Evolutionary conservation across 2,888 invertebrate species (phyloP).

Genomic region (Papilio protenor): DNA sequence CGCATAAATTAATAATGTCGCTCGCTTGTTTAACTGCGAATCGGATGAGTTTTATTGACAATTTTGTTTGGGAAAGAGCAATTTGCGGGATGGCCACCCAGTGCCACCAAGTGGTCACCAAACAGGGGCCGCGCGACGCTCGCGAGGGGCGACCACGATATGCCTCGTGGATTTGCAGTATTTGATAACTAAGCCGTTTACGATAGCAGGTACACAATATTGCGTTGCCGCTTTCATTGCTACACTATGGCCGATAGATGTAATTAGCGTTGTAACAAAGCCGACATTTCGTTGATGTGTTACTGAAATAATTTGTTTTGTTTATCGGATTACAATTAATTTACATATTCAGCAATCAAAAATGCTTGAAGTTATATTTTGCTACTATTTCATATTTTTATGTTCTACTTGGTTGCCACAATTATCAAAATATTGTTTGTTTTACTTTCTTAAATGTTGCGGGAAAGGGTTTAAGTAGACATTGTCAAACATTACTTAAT

Average conservation of each 20-base stretch:
- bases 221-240: conserved; percentile 29
- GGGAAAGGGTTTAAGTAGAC: too few relatives aligned
- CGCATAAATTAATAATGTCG: conserved; percentile 84
- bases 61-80: conserved; percentile 84
- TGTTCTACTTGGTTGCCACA: too few relatives aligned
- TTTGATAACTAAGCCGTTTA: conserved; percentile 55
- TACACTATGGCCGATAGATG: conserved; percentile 22
- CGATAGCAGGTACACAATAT: conserved; percentile 41
- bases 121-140: conserved; percentile 66
- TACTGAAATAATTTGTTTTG: not conserved
- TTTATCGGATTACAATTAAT: not conserved
- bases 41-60: conserved; percentile 85
- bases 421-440: too few relatives aligned
- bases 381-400: too few relatives aligned
- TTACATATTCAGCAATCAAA: not conserved
- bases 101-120: conserved; percentile 80
- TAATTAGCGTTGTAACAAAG: conserved; percentile 27
- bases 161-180: conserved; percentile 62
- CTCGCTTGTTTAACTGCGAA: conserved; percentile 84
- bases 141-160: conserved; percentile 50
- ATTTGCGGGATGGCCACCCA: conserved; percentile 82
- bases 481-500: too few relatives aligned
- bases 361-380: not conserved
- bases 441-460: too few relatives aligned
- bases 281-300: not conserved